Evolutionary conservation across 2,797 vertebrate species (phyloP).

Genomic region (Okamejei kenojei): DNA sequence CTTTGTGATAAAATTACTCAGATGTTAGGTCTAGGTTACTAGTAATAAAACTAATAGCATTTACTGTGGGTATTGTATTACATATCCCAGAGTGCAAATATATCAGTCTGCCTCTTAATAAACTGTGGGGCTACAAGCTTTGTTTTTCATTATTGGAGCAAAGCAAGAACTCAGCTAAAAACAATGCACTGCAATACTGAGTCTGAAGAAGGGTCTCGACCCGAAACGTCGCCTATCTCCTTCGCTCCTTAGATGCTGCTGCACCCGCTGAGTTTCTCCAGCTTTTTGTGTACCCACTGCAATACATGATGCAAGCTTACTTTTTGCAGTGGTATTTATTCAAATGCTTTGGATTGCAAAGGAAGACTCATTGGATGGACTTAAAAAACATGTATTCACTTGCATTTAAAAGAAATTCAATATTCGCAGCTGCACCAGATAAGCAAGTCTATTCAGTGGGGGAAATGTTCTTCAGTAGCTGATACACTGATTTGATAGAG

Average conservation of each 20-base stretch:
- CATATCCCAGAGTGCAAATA: neutral
- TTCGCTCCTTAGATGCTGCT: no score
- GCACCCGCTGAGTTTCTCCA: no score
- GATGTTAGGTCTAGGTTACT: neutral
- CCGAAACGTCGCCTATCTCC: no score
- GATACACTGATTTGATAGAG: neutral
- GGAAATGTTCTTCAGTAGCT: neutral
- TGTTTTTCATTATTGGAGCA: neutral
- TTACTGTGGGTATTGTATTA: neutral
- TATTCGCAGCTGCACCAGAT: neutral
- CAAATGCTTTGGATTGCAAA: constrained; percentile 6
- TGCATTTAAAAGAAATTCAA: neutral
- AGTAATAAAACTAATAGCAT: neutral
- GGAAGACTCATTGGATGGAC: neutral
- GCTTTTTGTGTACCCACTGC: no score
- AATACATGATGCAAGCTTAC: neutral
- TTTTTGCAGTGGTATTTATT: neutral
- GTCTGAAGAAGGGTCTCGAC: no score
- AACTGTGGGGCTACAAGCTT: neutral
- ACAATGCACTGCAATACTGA: neutral
- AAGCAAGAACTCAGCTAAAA: neutral
- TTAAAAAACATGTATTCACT: neutral
- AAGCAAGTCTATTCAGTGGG: neutral
- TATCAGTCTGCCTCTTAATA: neutral
- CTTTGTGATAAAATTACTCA: neutral